These are phyloP conservation scores for Heloderma charlesbogerti DNA, from an alignment of 2,113 vertebrate species.

Conservation along the genomic window DNA sequence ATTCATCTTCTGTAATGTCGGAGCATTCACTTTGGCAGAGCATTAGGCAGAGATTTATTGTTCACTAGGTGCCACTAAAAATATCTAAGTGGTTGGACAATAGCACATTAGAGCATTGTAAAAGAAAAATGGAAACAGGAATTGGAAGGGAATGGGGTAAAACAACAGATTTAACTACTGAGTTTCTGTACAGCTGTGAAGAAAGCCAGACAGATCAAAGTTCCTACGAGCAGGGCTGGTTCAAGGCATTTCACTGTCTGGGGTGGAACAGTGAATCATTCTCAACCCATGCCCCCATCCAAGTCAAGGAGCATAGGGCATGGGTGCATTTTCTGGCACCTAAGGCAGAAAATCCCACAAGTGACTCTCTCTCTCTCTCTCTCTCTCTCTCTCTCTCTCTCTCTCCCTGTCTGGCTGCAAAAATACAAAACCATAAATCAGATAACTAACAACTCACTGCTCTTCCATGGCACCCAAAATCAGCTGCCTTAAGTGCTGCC, in stretches of 20 bases:
- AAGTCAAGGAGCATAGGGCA: too few relatives aligned
- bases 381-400: too few relatives aligned
- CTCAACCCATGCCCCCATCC: too few relatives aligned
- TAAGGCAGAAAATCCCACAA: too few relatives aligned
- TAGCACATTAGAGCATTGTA: conserved; percentile 47
- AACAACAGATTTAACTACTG: conserved; percentile 54
- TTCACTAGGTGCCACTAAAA: conserved; percentile 50
- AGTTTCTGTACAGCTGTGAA: background rate
- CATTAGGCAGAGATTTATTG: conserved; percentile 57
- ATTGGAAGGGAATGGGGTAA: conserved; percentile 27
- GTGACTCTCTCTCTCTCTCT: too few relatives aligned
- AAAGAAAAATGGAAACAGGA: conserved; percentile 52
- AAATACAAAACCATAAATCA: too few relatives aligned
- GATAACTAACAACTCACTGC: too few relatives aligned
- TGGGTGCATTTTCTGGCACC: too few relatives aligned
- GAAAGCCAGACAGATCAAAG: background rate
- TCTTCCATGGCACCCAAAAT: too few relatives aligned
- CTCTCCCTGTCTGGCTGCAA: too few relatives aligned
- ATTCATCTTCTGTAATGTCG: conserved; percentile 26
- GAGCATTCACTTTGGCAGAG: conserved; percentile 36
- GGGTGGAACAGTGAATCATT: background rate
- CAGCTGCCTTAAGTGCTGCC: too few relatives aligned
- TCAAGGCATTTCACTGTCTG: background rate
- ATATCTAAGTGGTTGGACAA: conserved; percentile 54
- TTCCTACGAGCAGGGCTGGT: background rate